These are phyloP conservation scores for Strigamia crassipes DNA, from an alignment of 2,888 invertebrate species.

Conservation along the genomic window DNA sequence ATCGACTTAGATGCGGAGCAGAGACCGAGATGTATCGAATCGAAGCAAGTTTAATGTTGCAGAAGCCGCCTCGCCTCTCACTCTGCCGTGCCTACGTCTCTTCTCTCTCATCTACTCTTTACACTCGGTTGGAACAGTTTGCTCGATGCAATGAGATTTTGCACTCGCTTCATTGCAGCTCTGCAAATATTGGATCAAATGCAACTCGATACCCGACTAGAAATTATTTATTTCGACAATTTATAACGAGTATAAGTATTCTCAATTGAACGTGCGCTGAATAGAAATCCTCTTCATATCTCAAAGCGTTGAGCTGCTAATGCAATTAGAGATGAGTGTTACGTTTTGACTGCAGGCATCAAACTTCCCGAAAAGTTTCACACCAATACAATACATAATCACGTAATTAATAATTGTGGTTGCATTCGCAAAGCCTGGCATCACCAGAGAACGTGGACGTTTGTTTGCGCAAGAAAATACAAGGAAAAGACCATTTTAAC, in stretches of 20 bases:
- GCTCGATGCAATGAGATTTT: slow-evolving; percentile 35
- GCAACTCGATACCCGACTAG: slow-evolving; percentile 33
- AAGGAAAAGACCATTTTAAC: no score
- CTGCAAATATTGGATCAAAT: slow-evolving; percentile 42
- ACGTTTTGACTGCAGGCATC: neutral
- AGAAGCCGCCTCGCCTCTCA: neutral
- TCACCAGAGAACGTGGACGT: no score
- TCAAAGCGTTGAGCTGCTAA: neutral
- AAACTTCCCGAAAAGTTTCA: neutral
- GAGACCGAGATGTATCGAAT: slow-evolving; percentile 31
- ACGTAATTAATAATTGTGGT: neutral
- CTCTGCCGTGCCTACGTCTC: neutral
- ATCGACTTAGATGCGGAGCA: slow-evolving; percentile 27
- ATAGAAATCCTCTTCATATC: slow-evolving; percentile 10
- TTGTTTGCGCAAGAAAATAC: no score
- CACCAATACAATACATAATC: neutral
- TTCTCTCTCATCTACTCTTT: slow-evolving; percentile 35
- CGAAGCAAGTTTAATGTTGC: slow-evolving; percentile 33
- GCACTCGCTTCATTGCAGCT: slow-evolving; percentile 27
- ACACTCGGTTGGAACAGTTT: slow-evolving; percentile 32
- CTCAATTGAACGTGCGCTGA: slow-evolving; percentile 6
- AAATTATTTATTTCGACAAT: slow-evolving; percentile 37
- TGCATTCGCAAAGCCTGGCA: neutral
- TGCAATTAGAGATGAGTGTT: slow-evolving; percentile 11
- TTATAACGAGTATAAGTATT: neutral